A percentile compares a stretch with the other conserved stretches of the same genome.
These are phyloP conservation scores for Callocephalon fimbriatum DNA, from an alignment of 2,113 vertebrate genomes.

Conservation along the genomic window DNA sequence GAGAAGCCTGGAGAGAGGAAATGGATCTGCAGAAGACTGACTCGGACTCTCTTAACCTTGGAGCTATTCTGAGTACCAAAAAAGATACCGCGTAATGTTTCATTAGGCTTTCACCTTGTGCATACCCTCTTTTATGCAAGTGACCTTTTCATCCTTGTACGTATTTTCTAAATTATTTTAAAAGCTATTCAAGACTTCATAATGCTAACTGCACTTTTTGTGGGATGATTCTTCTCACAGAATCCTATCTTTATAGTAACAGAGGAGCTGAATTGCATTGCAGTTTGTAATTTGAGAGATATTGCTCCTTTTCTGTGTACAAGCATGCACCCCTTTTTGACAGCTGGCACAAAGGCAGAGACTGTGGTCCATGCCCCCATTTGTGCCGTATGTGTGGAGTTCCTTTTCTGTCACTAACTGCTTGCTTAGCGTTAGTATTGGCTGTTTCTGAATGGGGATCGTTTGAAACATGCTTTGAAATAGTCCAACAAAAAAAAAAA, in stretches of 20 bases:
- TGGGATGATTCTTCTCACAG: constrained; percentile 58
- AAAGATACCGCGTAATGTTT: constrained; percentile 83
- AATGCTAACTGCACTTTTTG: constrained; percentile 77
- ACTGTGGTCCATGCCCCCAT: constrained; percentile 53
- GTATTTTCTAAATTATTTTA: constrained; percentile 83
- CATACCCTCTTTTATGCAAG: constrained; percentile 76
- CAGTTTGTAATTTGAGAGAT: constrained; percentile 76
- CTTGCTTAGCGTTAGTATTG: constrained; percentile 54
- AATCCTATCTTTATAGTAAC: constrained; percentile 73
- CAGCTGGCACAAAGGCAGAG: constrained; percentile 79
- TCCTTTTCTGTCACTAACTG: constrained; percentile 65
- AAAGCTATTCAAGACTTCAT: constrained; percentile 80
- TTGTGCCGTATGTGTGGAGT: constrained; percentile 65
- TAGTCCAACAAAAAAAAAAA: neutral
- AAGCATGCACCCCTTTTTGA: constrained; percentile 75
- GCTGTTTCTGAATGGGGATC: neutral
- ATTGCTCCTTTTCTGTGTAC: constrained; percentile 68
- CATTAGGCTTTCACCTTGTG: constrained; percentile 86
- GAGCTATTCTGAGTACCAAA: constrained; percentile 88
- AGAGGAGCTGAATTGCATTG: constrained; percentile 53
- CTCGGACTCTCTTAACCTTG: constrained; percentile 93
- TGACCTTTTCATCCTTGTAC: constrained; percentile 80
- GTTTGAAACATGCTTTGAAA: constrained; percentile 25
- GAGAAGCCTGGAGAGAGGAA: constrained; percentile 95
- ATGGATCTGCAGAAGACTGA: constrained; percentile 95